These are phyloP conservation scores for Eledona agricola DNA, from an alignment of 2,888 invertebrate genomes.

Conservation along the genomic window DNA sequence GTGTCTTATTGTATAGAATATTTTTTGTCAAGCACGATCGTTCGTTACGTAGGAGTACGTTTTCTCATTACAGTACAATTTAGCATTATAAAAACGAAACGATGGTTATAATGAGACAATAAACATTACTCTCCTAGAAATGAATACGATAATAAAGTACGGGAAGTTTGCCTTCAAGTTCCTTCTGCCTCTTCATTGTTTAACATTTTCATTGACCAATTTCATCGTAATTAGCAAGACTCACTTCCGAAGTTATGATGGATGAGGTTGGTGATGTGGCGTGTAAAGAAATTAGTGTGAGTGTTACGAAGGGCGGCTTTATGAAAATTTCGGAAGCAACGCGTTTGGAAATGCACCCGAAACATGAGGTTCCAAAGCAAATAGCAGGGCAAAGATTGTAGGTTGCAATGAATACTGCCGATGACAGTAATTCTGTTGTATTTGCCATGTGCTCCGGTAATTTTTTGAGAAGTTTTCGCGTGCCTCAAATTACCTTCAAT, in stretches of 20 bases:
- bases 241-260: slow-evolving; percentile 5
- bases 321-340: no score
- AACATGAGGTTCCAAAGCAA: no score
- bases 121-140: slow-evolving; percentile 21
- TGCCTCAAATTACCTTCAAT: slow-evolving; percentile 37
- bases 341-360: no score
- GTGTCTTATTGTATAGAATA: no score
- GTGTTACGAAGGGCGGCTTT: no score
- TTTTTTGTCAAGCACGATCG: not conserved
- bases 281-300: no score
- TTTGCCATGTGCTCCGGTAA: slow-evolving; percentile 35
- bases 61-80: slow-evolving; percentile 18
- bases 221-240: slow-evolving; percentile 10
- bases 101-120: slow-evolving; percentile 23
- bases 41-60: slow-evolving; percentile 6
- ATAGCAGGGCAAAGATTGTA: slow-evolving; percentile 26
- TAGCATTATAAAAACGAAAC: slow-evolving; percentile 23
- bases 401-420: slow-evolving; percentile 12
- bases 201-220: slow-evolving; percentile 13
- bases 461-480: slow-evolving; percentile 34
- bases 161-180: slow-evolving; percentile 15
- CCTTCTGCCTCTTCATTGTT: slow-evolving; percentile 14
- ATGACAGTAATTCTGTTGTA: slow-evolving; percentile 35
- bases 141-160: slow-evolving; percentile 25
- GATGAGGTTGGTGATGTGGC: slow-evolving; percentile 2